These are phyloP conservation scores for Troides helena DNA, from an alignment of 2,888 invertebrate genomes.

Conservation along the genomic window DNA sequence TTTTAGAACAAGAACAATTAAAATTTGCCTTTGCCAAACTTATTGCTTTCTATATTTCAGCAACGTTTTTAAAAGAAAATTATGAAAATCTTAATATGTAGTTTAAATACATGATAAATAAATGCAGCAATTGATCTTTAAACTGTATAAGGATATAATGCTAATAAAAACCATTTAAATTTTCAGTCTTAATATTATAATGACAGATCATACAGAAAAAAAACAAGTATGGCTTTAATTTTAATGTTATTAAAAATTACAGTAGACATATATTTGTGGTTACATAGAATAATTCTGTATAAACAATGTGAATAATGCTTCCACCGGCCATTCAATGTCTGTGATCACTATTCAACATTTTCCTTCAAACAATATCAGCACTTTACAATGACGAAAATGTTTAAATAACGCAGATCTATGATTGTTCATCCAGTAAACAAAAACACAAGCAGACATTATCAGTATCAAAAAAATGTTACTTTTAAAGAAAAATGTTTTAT, in stretches of 20 bases:
- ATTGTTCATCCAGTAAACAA: slow-evolving; percentile 55
- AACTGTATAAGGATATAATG: background rate
- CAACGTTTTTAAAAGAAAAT: too few relatives aligned
- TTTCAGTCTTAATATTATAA: slow-evolving; percentile 21
- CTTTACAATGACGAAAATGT: slow-evolving; percentile 49
- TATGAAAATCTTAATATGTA: too few relatives aligned
- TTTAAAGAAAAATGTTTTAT: slow-evolving; percentile 50
- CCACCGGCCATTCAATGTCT: slow-evolving; percentile 59
- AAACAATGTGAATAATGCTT: slow-evolving; percentile 72
- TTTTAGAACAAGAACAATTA: too few relatives aligned
- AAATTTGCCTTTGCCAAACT: too few relatives aligned
- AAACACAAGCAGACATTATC: slow-evolving; percentile 59
- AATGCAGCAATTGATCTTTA: background rate
- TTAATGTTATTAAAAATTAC: slow-evolving; percentile 76
- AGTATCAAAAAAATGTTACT: slow-evolving; percentile 54
- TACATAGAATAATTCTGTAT: slow-evolving; percentile 77
- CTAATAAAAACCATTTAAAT: slow-evolving; percentile 21
- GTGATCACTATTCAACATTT: slow-evolving; percentile 62
- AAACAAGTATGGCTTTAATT: slow-evolving; percentile 58
- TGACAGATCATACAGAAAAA: slow-evolving; percentile 31
- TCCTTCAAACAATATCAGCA: slow-evolving; percentile 58
- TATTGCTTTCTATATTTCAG: too few relatives aligned
- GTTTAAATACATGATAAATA: background rate
- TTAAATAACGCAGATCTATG: slow-evolving; percentile 50
- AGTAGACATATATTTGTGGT: slow-evolving; percentile 77